These are phyloP conservation scores for Heteractis magnifica DNA, from an alignment of 92 coral and sea anemone genomes.

Conservation along the genomic window DNA sequence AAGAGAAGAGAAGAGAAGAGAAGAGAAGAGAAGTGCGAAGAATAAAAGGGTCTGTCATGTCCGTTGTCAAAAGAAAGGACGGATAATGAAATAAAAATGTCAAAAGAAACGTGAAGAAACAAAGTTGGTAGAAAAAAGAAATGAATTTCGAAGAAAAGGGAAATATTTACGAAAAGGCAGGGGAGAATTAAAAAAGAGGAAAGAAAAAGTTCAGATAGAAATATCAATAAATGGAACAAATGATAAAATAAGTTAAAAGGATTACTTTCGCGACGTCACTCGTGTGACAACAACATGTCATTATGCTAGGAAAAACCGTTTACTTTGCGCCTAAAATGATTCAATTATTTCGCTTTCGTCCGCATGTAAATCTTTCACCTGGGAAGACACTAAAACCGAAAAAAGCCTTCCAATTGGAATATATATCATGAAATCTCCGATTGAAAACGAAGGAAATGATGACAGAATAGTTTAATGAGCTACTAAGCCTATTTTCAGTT, in stretches of 20 bases:
- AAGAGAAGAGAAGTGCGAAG: not conserved
- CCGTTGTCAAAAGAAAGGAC: not conserved
- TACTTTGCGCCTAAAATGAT: not conserved
- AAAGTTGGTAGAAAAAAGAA: too few relatives aligned
- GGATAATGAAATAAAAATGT: not conserved
- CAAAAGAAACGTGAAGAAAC: not conserved
- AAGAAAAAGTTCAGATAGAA: not conserved
- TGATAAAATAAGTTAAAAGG: not conserved
- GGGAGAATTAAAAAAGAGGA: not conserved
- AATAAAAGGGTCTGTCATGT: too few relatives aligned
- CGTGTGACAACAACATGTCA: not conserved
- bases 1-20: not conserved
- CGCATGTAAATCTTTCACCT: not conserved
- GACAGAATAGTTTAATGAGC: not conserved
- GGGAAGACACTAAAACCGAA: not conserved
- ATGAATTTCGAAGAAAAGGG: too few relatives aligned
- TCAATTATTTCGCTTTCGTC: not conserved
- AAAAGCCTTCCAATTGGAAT: not conserved
- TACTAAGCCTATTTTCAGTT: not conserved
- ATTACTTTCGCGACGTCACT: not conserved
- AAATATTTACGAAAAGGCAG: not conserved
- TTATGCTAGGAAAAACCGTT: not conserved
- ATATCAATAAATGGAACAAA: not conserved
- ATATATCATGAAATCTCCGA: not conserved
- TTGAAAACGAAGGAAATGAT: constrained; percentile 11